A percentile compares a stretch with the other conserved stretches of the same genome.
These are phyloP conservation scores for Rhinichthys klamathensis DNA, from an alignment of 2,113 vertebrate species.

Conservation along the genomic window DNA sequence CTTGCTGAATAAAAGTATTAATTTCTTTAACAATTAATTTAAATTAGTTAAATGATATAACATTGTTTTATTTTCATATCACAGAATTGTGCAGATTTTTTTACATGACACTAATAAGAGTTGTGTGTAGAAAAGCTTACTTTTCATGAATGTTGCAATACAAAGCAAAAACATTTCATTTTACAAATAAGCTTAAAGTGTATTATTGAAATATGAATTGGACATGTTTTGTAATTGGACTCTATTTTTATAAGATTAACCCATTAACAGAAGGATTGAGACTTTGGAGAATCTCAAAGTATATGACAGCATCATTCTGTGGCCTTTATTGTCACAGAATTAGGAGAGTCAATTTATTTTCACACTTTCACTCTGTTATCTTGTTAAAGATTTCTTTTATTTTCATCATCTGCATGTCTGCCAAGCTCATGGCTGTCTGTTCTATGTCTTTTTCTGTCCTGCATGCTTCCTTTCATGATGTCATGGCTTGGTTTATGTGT, in stretches of 20 bases:
- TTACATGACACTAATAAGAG: neutral
- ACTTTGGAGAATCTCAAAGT: neutral
- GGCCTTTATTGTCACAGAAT: neutral
- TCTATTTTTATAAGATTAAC: neutral
- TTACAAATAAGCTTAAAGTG: neutral
- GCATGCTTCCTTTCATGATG: conserved; percentile 46
- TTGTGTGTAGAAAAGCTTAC: neutral
- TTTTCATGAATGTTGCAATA: neutral
- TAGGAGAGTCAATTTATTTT: conserved; percentile 28
- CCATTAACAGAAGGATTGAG: neutral
- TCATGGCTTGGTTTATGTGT: conserved; percentile 50
- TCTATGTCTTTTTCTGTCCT: conserved; percentile 29
- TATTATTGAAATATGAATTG: neutral
- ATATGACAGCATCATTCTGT: neutral
- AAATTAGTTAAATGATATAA: neutral
- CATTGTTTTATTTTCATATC: neutral
- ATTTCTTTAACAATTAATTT: neutral
- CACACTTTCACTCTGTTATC: conserved; percentile 54
- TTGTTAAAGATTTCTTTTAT: conserved; percentile 46
- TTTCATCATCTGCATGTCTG: conserved; percentile 43
- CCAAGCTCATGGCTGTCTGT: neutral
- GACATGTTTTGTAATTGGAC: neutral
- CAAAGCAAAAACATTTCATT: too few species aligned
- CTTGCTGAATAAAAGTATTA: neutral
- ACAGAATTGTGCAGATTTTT: neutral